phyloP scores from a whole-genome alignment of 2,888 invertebrate genomes.

The Dinocampus coccinellae region DNA sequence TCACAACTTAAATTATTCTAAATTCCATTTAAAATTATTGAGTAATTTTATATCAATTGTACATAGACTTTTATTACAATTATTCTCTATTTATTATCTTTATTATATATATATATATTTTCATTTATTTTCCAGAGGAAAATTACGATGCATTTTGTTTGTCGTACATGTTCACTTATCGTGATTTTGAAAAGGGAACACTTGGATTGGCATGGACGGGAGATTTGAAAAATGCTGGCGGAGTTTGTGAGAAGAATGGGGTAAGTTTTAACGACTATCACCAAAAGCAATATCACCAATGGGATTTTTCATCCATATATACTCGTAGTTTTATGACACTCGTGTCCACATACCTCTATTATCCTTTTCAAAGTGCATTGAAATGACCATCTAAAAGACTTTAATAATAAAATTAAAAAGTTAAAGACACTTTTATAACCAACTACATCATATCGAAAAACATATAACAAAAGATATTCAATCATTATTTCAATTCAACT shows the following conservation, averaged over 20 bases:
- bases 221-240: conserved; percentile 93
- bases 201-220: conserved; percentile 97
- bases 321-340: neutral
- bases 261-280: conserved; percentile 71
- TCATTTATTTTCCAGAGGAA: conserved; percentile 76
- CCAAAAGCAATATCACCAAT: neutral
- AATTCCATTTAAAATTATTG: neutral
- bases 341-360: neutral
- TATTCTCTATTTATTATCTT: neutral
- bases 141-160: conserved; percentile 97
- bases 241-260: conserved; percentile 96
- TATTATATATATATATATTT: neutral
- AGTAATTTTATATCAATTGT: neutral
- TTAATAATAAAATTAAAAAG: neutral
- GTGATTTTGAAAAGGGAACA: conserved; percentile 94
- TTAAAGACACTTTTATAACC: neutral
- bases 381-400: conserved; percentile 4
- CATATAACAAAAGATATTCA: too few relatives aligned
- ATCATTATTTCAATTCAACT: too few relatives aligned
- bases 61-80: too few relatives aligned
- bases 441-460: too few relatives aligned
- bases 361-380: conserved; percentile 1
- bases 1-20: neutral
- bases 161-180: conserved; percentile 97
- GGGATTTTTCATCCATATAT: neutral